phyloP scores from a whole-genome alignment of 37 sponge, comb jelly and placozoan genomes.

The Beroe forskalii region DNA sequence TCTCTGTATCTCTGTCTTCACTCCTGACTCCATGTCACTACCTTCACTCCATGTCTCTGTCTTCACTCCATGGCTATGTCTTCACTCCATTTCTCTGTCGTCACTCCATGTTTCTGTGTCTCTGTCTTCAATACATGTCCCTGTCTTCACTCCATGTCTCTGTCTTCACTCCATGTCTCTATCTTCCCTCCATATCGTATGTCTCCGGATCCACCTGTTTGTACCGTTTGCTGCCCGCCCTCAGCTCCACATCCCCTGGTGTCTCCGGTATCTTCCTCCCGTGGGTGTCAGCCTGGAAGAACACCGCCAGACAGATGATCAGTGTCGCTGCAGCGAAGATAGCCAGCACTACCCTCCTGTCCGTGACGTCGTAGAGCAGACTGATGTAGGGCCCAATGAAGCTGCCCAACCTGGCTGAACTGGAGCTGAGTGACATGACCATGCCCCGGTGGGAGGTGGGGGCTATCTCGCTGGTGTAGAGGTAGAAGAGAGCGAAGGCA shows the following conservation, averaged over 20 bases:
- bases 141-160: too few relatives aligned
- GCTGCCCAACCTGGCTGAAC: constrained; percentile 2
- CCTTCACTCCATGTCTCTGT: too few relatives aligned
- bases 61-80: too few relatives aligned
- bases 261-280: constrained; percentile 18
- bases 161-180: too few relatives aligned
- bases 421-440: constrained; percentile 60
- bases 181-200: neutral
- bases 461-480: constrained; percentile 16
- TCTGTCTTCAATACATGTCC: too few relatives aligned
- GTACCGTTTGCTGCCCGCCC: neutral
- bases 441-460: constrained; percentile 58
- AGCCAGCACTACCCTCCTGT: constrained; percentile 27
- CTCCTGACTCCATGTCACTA: too few relatives aligned
- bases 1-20: too few relatives aligned
- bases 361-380: constrained; percentile 44
- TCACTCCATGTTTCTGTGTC: too few relatives aligned
- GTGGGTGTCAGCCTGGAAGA: constrained; percentile 38
- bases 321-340: neutral
- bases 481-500: constrained; percentile 18
- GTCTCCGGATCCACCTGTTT: neutral
- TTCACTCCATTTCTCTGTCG: too few relatives aligned
- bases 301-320: constrained; percentile 10
- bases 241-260: constrained; percentile 14
- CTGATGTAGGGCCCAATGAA: constrained; percentile 42